phyloP scores from a whole-genome alignment of 2,113 vertebrate genomes.

The Strix aluco region DNA sequence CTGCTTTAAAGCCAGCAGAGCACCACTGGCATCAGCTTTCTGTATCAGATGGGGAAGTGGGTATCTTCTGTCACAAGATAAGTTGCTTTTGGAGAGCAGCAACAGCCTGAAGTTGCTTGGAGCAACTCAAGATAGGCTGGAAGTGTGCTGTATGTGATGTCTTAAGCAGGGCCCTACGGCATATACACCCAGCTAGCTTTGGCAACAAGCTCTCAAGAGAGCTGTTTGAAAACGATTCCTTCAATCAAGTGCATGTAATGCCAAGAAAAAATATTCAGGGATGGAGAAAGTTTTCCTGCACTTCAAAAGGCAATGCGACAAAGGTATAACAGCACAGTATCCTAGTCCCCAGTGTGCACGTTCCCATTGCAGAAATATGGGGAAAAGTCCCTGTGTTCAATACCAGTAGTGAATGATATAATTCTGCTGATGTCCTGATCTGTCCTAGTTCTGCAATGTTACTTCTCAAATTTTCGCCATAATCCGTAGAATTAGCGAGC shows the following conservation, averaged over 20 bases:
- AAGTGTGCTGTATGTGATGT: rapidly evolving
- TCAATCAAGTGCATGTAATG: background rate
- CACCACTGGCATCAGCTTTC: background rate
- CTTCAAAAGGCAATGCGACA: background rate
- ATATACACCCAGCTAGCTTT: background rate
- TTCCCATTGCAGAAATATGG: background rate
- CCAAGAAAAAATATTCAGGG: background rate
- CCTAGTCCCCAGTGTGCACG: background rate
- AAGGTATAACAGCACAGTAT: background rate
- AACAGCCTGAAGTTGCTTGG: background rate
- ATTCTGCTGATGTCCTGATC: background rate
- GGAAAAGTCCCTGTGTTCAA: background rate
- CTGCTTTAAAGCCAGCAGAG: background rate
- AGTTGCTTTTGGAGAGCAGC: background rate
- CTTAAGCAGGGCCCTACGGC: background rate
- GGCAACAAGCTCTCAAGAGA: background rate
- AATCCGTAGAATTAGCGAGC: background rate
- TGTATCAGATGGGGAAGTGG: background rate
- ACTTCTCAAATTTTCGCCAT: background rate
- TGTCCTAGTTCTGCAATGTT: background rate
- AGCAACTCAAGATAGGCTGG: background rate
- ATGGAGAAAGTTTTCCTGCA: background rate
- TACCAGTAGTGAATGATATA: background rate
- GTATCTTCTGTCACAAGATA: background rate
- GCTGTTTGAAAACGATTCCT: background rate